Conservation (phyloP, 2,797 vertebrate genomes). For the Hyperoplus immaculatus region DNA sequence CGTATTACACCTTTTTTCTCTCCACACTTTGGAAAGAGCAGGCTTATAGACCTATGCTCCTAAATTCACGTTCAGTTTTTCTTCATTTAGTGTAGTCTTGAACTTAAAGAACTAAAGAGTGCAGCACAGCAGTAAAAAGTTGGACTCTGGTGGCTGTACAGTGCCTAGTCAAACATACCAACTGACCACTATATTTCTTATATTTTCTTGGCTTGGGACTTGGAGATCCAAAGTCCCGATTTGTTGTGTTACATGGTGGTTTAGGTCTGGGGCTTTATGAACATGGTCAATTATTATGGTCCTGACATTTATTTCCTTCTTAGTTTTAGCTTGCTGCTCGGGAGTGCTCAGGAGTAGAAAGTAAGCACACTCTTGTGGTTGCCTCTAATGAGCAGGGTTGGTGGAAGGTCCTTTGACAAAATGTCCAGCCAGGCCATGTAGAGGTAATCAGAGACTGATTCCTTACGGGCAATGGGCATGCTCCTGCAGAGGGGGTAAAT, state of each 20-base stretch:
- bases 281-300: constrained; percentile 17
- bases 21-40: background rate
- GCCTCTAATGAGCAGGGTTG: constrained; percentile 93
- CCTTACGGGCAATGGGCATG: constrained; percentile 97
- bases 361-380: constrained; percentile 99
- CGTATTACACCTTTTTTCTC: background rate
- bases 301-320: constrained; percentile 17
- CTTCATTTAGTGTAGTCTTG: background rate
- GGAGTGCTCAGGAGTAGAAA: constrained; percentile 93
- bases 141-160: background rate
- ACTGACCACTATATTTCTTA: background rate
- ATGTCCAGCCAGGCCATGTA: constrained; percentile 98
- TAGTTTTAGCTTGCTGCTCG: background rate
- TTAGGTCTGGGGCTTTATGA: constrained; percentile 28
- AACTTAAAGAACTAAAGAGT: background rate
- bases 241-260: constrained; percentile 1
- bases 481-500: constrained; percentile 84
- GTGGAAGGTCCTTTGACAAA: constrained; percentile 95
- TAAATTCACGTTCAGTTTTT: constrained; percentile 23
- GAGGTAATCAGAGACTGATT: constrained; percentile 92
- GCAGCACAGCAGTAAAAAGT: background rate
- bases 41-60: background rate
- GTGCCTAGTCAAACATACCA: background rate
- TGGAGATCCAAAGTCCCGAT: background rate
- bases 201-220: background rate